Conservation (phyloP, 2,888 invertebrate species). For the Chromoteleia sp. region DNA sequence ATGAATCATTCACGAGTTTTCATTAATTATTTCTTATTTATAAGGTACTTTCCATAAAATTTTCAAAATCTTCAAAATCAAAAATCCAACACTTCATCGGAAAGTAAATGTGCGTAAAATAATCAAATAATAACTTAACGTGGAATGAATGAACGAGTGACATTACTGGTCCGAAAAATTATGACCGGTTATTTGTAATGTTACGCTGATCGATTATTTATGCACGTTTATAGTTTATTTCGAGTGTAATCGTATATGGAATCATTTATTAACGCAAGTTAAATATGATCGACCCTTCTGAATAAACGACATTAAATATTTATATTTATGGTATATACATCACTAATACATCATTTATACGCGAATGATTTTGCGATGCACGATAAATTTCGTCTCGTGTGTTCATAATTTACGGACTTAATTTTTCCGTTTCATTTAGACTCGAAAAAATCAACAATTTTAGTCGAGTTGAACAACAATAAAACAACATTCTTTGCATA, state of each 20-base stretch:
- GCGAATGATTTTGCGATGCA: constrained; percentile 16
- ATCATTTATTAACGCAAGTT: constrained; percentile 31
- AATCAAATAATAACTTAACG: too few species aligned
- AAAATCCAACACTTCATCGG: too few species aligned
- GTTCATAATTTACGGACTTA: constrained; percentile 22
- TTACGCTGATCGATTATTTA: neutral
- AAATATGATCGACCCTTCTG: constrained; percentile 22
- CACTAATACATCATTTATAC: constrained; percentile 23
- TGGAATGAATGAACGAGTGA: neutral
- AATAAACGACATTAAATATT: constrained; percentile 15
- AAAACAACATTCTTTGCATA: neutral
- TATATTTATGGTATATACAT: constrained; percentile 31
- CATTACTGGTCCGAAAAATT: neutral
- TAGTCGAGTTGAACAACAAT: neutral
- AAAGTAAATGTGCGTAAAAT: too few species aligned
- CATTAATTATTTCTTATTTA: too few species aligned
- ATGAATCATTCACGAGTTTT: too few species aligned
- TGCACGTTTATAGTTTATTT: constrained; percentile 15
- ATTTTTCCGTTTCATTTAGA: constrained; percentile 16
- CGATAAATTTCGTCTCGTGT: constrained; percentile 7
- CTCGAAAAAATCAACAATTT: neutral
- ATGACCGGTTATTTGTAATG: neutral
- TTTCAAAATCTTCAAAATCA: too few species aligned
- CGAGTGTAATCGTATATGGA: constrained; percentile 8
- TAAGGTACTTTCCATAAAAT: too few species aligned